Evolutionary conservation across 2,888 invertebrate species (phyloP).

Genomic region (Anthophora plumipes): DNA sequence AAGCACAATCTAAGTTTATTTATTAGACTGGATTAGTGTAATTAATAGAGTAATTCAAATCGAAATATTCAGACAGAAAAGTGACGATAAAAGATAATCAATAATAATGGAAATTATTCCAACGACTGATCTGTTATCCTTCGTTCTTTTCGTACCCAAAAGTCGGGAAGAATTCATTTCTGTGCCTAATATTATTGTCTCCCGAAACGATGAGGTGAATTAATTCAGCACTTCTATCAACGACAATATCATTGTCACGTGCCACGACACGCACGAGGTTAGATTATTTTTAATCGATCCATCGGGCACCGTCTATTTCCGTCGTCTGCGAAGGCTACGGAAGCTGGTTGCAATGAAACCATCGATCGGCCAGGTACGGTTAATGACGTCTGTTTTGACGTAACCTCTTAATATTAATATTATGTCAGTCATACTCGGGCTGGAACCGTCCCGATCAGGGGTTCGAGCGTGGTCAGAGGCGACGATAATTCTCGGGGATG

Average conservation of each 20-base stretch:
- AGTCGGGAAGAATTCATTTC: too few species aligned
- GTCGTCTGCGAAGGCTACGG: conserved; percentile 10
- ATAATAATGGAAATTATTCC: too few species aligned
- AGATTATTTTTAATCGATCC: conserved; percentile 37
- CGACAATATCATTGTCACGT: neutral
- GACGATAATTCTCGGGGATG: conserved; percentile 79
- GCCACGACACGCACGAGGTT: neutral
- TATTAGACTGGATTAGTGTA: too few species aligned
- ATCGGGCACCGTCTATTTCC: conserved; percentile 13
- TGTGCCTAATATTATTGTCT: neutral
- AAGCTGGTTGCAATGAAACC: conserved; percentile 16
- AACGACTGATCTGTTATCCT: too few species aligned
- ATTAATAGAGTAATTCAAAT: too few species aligned
- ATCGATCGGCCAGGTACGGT: conserved; percentile 30
- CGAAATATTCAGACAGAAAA: too few species aligned
- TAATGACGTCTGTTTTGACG: conserved; percentile 68
- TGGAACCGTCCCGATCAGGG: conserved; percentile 19
- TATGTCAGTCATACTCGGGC: conserved; percentile 69
- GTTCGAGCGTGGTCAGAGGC: conserved; percentile 71
- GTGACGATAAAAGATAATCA: too few species aligned
- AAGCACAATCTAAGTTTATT: too few species aligned
- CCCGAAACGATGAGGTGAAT: neutral
- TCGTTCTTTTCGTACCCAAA: too few species aligned
- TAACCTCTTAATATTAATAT: conserved; percentile 74
- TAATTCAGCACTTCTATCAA: neutral